Conservation (phyloP, 1,140 invertebrate genomes). For the Euwallacea fornicatus region DNA sequence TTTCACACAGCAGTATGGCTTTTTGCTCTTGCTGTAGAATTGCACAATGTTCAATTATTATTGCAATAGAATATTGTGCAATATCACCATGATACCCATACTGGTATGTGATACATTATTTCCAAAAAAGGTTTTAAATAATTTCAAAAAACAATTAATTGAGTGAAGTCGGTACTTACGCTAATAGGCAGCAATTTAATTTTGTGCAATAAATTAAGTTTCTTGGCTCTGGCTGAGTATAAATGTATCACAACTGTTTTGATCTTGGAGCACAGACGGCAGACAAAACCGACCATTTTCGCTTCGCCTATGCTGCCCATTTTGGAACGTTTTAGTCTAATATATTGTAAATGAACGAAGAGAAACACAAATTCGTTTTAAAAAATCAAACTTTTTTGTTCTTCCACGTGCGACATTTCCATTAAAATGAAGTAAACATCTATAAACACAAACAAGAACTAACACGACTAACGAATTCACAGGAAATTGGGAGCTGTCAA, state of each 20-base stretch:
- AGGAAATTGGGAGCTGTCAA: too few relatives aligned
- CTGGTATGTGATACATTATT: neutral
- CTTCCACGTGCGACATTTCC: too few relatives aligned
- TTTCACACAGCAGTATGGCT: neutral
- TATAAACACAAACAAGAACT: too few relatives aligned
- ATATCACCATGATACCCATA: neutral
- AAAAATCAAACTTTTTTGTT: too few relatives aligned
- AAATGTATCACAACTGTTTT: conserved; percentile 39
- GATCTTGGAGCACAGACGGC: conserved; percentile 40
- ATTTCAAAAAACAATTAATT: neutral
- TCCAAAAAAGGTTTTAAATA: neutral
- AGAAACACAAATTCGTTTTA: too few relatives aligned
- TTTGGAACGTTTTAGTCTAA: neutral
- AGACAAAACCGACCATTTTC: conserved; percentile 38
- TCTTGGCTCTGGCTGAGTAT: conserved; percentile 36
- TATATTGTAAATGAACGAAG: too few relatives aligned
- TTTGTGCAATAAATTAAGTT: conserved; percentile 34
- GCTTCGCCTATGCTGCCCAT: conserved; percentile 35
- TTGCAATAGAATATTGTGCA: neutral
- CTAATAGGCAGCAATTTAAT: conserved; percentile 38
- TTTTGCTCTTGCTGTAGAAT: neutral
- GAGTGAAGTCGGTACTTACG: conserved; percentile 19
- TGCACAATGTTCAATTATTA: neutral
- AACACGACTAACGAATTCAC: too few relatives aligned
- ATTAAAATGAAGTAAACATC: too few relatives aligned